phyloP scores from a whole-genome alignment of 2,888 invertebrate species.

The Proisotoma minuta region DNA sequence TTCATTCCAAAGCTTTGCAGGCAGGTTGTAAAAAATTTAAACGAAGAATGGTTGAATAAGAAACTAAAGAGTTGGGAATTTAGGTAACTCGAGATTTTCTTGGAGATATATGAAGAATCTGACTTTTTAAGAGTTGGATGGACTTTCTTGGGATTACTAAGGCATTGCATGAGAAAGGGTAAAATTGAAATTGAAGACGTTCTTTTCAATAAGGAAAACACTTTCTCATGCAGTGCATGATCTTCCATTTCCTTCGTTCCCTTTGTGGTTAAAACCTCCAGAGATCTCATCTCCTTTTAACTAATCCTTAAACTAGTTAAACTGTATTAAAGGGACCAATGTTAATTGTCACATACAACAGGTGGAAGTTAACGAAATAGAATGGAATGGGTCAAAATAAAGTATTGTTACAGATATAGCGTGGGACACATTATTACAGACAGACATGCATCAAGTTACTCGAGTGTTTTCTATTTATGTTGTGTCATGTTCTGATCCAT shows the following conservation, averaged over 20 bases:
- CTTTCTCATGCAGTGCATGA: not conserved
- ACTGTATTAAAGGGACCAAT: too few species aligned
- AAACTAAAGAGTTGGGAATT: not conserved
- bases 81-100: not conserved
- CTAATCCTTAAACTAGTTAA: too few species aligned
- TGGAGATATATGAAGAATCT: conserved; percentile 2
- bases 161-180: not conserved
- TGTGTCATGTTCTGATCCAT: not conserved
- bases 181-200: conserved; percentile 2
- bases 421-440: too few species aligned
- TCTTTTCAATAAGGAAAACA: conserved; percentile 1
- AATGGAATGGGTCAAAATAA: too few species aligned
- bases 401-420: too few species aligned
- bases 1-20: too few species aligned
- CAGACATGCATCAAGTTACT: too few species aligned
- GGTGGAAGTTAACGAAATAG: too few species aligned
- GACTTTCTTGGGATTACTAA: not conserved
- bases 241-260: not conserved
- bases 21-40: too few species aligned
- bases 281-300: not conserved
- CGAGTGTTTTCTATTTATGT: not conserved
- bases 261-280: not conserved
- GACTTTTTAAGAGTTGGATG: not conserved
- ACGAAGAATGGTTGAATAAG: not conserved
- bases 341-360: too few species aligned